Conservation (phyloP, 2,888 invertebrate species). For the Sarcophaga caerulescens region DNA sequence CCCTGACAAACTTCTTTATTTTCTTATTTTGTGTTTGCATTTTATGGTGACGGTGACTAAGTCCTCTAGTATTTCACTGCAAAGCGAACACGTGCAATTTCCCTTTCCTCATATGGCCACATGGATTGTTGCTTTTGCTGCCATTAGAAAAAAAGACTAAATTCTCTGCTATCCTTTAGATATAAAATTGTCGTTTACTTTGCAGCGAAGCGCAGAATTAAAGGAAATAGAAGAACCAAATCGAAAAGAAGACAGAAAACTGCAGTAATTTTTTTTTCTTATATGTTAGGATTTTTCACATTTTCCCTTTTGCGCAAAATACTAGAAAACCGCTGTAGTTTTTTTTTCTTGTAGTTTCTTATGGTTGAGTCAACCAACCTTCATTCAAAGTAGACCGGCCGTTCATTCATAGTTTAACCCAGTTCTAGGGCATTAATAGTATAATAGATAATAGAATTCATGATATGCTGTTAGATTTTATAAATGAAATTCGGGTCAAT, state of each 20-base stretch:
- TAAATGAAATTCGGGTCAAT: constrained; percentile 13
- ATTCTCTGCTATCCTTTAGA: background rate
- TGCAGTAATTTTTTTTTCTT: background rate
- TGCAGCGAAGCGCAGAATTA: background rate
- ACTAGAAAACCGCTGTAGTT: background rate
- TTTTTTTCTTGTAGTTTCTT: background rate
- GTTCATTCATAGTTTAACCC: background rate
- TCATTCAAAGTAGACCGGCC: background rate
- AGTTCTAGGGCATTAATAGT: background rate
- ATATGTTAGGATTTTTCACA: no score
- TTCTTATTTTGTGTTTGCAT: background rate
- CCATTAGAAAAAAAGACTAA: background rate
- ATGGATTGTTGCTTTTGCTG: background rate
- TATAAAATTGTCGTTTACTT: background rate
- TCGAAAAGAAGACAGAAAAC: background rate
- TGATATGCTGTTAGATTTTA: background rate
- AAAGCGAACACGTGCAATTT: background rate
- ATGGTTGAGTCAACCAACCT: background rate
- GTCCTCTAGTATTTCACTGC: background rate
- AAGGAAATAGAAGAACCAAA: background rate
- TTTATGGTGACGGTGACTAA: background rate
- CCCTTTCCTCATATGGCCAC: background rate
- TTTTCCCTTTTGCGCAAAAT: no score
- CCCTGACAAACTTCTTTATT: background rate
- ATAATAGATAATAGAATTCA: background rate